These are phyloP conservation scores for Turdus rufiventris DNA, from an alignment of 2,113 vertebrate species.

Conservation along the genomic window DNA sequence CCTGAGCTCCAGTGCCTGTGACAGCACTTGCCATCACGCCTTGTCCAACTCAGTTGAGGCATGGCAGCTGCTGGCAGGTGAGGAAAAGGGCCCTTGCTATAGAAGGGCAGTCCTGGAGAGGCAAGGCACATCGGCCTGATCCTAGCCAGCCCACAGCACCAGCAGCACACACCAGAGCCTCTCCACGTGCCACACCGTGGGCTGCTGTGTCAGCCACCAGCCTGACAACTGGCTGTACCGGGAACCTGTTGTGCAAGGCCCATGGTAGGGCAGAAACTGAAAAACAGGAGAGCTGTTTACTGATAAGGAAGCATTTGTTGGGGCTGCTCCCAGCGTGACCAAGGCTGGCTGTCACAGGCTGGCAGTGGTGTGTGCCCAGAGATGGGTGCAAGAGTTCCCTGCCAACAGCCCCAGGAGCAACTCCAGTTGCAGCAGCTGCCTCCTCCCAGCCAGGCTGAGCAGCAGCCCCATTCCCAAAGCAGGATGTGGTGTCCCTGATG, in stretches of 20 bases:
- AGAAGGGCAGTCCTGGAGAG: background rate
- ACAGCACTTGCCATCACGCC: background rate
- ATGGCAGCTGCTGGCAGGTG: background rate
- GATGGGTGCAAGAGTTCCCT: background rate
- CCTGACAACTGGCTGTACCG: background rate
- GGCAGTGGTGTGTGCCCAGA: rapidly evolving
- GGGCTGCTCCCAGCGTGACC: background rate
- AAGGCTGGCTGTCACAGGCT: rapidly evolving
- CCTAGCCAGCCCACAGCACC: background rate
- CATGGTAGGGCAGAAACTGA: background rate
- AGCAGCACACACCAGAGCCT: background rate
- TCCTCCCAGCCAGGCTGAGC: background rate
- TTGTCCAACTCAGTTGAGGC: background rate
- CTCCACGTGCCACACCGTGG: rapidly evolving
- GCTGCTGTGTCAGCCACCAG: background rate
- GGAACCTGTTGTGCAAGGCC: constrained; percentile 32
- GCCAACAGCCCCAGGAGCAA: rapidly evolving
- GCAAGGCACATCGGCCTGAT: background rate
- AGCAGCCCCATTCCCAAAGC: background rate
- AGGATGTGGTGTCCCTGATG: background rate
- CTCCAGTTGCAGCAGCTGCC: background rate
- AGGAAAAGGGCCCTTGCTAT: background rate
- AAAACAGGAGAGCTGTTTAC: background rate
- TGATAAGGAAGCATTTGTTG: background rate
- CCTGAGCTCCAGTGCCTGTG: background rate